Conservation (phyloP, 2,888 invertebrate genomes). For the Gastracanthus pulcherrimus region DNA sequence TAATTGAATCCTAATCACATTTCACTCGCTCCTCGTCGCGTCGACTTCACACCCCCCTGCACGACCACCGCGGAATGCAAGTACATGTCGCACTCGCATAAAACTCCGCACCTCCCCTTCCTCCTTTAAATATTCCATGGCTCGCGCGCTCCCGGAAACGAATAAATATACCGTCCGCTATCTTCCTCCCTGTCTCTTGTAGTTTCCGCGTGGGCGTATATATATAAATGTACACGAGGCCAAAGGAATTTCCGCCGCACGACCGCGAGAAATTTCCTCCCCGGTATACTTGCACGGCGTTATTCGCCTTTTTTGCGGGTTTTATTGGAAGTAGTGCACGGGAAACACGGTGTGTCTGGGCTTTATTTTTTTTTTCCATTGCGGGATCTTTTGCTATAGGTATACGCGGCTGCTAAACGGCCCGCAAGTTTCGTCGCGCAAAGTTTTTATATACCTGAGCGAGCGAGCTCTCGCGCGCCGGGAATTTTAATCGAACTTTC, state of each 20-base stretch:
- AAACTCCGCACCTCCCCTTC: background rate
- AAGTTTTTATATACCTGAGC: background rate
- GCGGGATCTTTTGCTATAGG: background rate
- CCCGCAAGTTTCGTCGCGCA: background rate
- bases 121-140: constrained; percentile 12
- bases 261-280: background rate
- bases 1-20: constrained; percentile 47
- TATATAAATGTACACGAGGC: background rate
- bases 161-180: background rate
- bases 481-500: constrained; percentile 10
- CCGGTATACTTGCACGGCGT: background rate
- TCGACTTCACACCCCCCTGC: too few relatives aligned
- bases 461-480: too few relatives aligned
- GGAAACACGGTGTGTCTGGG: background rate
- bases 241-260: background rate
- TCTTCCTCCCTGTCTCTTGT: background rate
- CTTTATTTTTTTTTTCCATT: background rate
- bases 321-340: too few relatives aligned
- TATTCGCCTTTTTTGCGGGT: too few relatives aligned
- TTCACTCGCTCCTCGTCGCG: background rate
- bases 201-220: too few relatives aligned
- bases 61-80: too few relatives aligned
- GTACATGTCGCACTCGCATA: too few relatives aligned
- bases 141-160: background rate
- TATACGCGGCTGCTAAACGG: background rate